Conservation (phyloP, 2,888 invertebrate species). For the Dynastes tityus region DNA sequence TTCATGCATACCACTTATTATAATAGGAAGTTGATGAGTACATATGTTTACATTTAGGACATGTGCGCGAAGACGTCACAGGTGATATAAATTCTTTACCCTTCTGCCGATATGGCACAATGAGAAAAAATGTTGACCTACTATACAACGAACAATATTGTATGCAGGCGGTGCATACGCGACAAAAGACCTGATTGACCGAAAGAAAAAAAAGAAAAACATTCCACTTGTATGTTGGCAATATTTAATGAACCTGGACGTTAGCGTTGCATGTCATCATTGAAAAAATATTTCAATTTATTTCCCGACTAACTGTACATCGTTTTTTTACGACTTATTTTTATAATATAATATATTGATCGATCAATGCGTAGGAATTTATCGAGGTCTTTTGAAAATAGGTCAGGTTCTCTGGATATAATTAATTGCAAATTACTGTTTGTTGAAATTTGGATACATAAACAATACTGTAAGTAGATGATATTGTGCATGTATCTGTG, state of each 20-base stretch:
- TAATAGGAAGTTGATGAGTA: slow-evolving; percentile 13
- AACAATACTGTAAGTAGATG: not conserved
- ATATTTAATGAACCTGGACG: slow-evolving; percentile 43
- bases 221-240: slow-evolving; percentile 27
- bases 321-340: slow-evolving; percentile 9
- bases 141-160: slow-evolving; percentile 9
- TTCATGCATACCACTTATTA: not conserved
- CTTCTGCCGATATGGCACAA: slow-evolving; percentile 11
- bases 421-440: not conserved
- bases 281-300: slow-evolving; percentile 33
- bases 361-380: slow-evolving; percentile 7
- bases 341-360: slow-evolving; percentile 13
- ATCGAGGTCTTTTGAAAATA: not conserved
- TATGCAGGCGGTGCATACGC: slow-evolving; percentile 34
- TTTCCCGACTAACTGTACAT: slow-evolving; percentile 24
- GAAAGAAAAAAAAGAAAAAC: slow-evolving; percentile 28
- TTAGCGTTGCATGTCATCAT: slow-evolving; percentile 26
- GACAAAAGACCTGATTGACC: slow-evolving; percentile 31
- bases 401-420: slow-evolving; percentile 1
- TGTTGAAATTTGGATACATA: not conserved
- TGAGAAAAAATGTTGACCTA: slow-evolving; percentile 38
- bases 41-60: slow-evolving; percentile 17
- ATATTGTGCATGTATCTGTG: not conserved
- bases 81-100: slow-evolving; percentile 28
- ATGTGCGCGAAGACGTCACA: slow-evolving; percentile 11